Conservation (phyloP, 2,113 vertebrate species). For the Microtus ochrogaster region DNA sequence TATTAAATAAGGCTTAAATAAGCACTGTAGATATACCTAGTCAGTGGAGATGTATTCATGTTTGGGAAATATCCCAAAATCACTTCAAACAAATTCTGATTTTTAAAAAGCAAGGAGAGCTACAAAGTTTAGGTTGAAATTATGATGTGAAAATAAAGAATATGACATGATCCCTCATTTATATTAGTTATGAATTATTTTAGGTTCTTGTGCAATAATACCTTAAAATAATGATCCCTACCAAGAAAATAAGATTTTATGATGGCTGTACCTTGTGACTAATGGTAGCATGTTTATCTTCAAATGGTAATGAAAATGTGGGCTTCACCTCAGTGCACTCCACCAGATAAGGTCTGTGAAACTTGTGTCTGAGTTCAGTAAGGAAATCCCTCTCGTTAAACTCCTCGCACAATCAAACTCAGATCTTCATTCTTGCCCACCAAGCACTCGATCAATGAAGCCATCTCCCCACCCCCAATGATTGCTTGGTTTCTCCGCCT, state of each 20-base stretch:
- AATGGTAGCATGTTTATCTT: not conserved
- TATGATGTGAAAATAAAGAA: not conserved
- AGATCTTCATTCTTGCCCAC: not conserved
- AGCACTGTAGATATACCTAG: not conserved
- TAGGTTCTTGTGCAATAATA: not conserved
- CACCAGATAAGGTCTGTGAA: not conserved
- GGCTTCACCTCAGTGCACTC: not conserved
- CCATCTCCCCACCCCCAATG: not conserved
- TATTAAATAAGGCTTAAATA: not conserved
- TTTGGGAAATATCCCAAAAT: not conserved
- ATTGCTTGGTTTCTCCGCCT: not conserved
- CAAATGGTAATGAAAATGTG: not conserved
- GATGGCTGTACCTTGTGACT: not conserved
- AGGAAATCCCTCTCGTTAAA: conserved; percentile 29
- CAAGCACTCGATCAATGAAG: not conserved
- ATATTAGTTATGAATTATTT: not conserved
- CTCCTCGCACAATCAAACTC: not conserved
- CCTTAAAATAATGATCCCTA: not conserved
- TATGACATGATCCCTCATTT: not conserved
- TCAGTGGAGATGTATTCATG: not conserved
- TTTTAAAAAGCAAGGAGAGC: not conserved
- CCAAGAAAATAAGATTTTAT: not conserved
- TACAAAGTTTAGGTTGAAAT: conserved; percentile 13
- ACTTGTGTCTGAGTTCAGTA: not conserved
- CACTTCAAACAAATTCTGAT: conserved; percentile 24